Base-by-base conservation (phyloP, 1,140 invertebrate species). In the Telenomus remus region DNA sequence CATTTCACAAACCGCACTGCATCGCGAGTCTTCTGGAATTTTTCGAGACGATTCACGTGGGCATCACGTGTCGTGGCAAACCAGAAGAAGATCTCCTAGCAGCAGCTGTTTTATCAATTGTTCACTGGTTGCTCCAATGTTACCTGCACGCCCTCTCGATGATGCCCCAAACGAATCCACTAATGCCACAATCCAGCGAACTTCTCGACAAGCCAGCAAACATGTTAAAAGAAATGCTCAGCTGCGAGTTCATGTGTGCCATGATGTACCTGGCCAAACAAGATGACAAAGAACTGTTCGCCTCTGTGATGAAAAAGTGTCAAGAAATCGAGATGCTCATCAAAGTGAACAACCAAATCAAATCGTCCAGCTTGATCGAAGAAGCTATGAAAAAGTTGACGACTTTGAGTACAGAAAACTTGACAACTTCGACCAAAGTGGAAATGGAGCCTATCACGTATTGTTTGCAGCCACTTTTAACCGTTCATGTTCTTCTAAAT, bases 1-100 rank as follows among this genome's bases (percentile, higher is more conserved):
- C 95, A 42, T 93, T 96, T 79, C 92, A 94, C 74, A 96, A 97
- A 84, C 93, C 95, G 0, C 94, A 96, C 83, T 98, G 96, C 85
- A 92, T 97, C 34, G 89, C 93, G 1, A 95, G 95, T 72, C 87
- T 98, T 4, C 84, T 98, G 47, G 95, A 97, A 79, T 95, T 98
- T 71, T 86, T 97, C 9, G 93, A 95, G 84, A 91, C 91, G 33
- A 95, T 96, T 74, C 91, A 95, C 76, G 91, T 92, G 79, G 91
- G 89, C 53, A 90, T 92, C 37, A 92, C 91, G 7, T 92, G 88
- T 78, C 90, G 93, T 54, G 93, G 93, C 10, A 95, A 95, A 86
- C 91, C 94, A 27, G 95, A 96, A 84, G 94, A 96, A 87, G 92
- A 93, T 76, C 88, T 94, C 8, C 81, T 96, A 11, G 92, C 94